Base-by-base conservation (phyloP, 1,140 invertebrate genomes). In the Drosophila varians region DNA sequence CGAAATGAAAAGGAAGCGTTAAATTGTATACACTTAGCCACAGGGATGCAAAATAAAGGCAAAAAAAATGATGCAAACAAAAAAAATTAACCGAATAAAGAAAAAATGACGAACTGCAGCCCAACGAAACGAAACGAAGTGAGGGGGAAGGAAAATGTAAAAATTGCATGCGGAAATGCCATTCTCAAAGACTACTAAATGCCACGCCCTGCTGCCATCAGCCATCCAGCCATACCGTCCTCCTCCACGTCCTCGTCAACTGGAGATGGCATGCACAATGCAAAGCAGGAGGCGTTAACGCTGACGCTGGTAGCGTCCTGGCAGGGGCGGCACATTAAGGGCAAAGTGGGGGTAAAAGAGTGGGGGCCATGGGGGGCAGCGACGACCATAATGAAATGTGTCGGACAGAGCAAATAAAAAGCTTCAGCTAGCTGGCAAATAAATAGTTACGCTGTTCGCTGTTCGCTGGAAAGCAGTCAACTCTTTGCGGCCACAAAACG, bases 111-210 rank as follows among this genome's bases (percentile, higher is more conserved):
- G 60, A 66, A 57, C 31, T 61, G 31, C 48, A 26, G 56, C n/a
- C 18, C n/a, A n/a, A n/a, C n/a, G n/a, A n/a, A 40, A 36, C 18
- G 26, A 26, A 26, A 9, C 26, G 9, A 11, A 38, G 12, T 12
- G 9, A 43, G 58, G 40, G 19, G 51, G 7, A 54, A 60, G 51
- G 69, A 42, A 77, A 78, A 78, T 78, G 69, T 73, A 70, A 57
- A 84, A 89, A 89, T 86, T 86, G 86, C 86, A 89, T 89, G 79
- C 70, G 86, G 86, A 89, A 89, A 89, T 89, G 86, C 73, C 73
- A 80, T 89, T 89, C 64, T 66, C 73, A 70, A 84, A 79, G 69
- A 79, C 84, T 79, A 75, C 84, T 77, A 84, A 77, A 60, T 74
- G 62, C 62, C 68, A 77, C 74, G 73, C 53, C 84, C 46, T 49